phyloP scores from a whole-genome alignment of 2,113 vertebrate species.

The Sphyrna mokarran region DNA sequence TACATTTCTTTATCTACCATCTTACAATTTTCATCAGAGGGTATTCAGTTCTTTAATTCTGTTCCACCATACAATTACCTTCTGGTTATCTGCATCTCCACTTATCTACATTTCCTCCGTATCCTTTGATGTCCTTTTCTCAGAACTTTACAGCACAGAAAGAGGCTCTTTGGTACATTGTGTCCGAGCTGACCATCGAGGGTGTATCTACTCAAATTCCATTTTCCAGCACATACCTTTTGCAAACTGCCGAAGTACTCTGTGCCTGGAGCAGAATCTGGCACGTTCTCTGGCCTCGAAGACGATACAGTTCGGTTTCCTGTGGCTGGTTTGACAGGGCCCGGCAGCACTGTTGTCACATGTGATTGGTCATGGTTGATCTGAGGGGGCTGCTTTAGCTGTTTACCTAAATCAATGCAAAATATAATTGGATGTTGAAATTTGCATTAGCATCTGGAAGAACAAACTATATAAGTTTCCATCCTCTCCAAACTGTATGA shows the following conservation, averaged over 20 bases:
- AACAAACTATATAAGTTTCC: neutral
- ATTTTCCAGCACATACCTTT: neutral
- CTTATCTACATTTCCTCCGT: too few species aligned
- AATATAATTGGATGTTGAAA: neutral
- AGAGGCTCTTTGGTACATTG: too few species aligned
- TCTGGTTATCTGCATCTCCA: neutral
- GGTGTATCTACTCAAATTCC: too few species aligned
- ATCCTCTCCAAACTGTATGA: neutral
- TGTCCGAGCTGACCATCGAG: too few species aligned
- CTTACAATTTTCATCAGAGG: neutral
- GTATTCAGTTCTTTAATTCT: neutral
- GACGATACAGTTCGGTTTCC: neutral
- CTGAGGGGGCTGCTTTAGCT: neutral
- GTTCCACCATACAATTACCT: neutral
- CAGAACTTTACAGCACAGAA: too few species aligned
- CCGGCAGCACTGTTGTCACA: neutral
- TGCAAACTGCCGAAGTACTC: constrained; percentile 18
- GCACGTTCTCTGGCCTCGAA: neutral
- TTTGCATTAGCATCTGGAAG: neutral
- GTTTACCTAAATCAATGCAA: neutral
- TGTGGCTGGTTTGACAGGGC: neutral
- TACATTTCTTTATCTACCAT: neutral
- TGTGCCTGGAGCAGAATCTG: too few species aligned
- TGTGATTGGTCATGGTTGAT: neutral
- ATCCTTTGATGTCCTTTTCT: too few species aligned